These are phyloP conservation scores for Apistogramma diplotaenia DNA, from an alignment of 2,113 vertebrate species.

Conservation along the genomic window DNA sequence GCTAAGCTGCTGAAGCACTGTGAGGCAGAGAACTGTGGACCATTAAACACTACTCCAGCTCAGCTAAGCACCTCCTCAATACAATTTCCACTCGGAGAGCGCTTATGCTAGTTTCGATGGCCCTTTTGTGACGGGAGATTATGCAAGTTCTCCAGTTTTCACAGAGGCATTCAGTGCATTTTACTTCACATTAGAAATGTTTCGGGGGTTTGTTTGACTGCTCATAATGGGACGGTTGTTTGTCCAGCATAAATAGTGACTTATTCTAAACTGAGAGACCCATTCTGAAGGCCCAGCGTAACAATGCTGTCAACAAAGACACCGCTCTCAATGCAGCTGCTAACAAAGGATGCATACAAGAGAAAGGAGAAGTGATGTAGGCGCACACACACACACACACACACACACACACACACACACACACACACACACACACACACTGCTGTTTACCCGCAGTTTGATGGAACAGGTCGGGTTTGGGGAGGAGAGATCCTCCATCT, in stretches of 20 bases:
- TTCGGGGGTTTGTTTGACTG: neutral
- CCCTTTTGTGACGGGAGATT: neutral
- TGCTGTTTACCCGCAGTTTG: conserved; percentile 58
- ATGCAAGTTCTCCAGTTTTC: neutral
- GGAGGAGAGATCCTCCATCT: conserved; percentile 75
- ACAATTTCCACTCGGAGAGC: neutral
- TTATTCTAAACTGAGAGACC: neutral
- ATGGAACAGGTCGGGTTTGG: conserved; percentile 55
- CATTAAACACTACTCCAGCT: neutral
- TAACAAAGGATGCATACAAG: conserved; percentile 16
- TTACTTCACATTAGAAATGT: neutral
- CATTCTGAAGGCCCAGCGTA: neutral
- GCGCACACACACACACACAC: neutral
- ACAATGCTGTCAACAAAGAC: conserved; percentile 20
- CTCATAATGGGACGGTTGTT: neutral
- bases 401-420: too few species aligned
- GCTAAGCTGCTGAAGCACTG: neutral
- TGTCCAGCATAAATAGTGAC: conserved; percentile 20
- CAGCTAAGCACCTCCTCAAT: neutral
- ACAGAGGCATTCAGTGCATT: neutral
- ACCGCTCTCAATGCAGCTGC: neutral
- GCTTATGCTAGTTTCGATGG: conserved; percentile 1
- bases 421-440: neutral
- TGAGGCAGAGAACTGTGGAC: neutral
- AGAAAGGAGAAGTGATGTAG: neutral